phyloP scores from a whole-genome alignment of 1,140 invertebrate species.

The Wasmannia auropunctata region DNA sequence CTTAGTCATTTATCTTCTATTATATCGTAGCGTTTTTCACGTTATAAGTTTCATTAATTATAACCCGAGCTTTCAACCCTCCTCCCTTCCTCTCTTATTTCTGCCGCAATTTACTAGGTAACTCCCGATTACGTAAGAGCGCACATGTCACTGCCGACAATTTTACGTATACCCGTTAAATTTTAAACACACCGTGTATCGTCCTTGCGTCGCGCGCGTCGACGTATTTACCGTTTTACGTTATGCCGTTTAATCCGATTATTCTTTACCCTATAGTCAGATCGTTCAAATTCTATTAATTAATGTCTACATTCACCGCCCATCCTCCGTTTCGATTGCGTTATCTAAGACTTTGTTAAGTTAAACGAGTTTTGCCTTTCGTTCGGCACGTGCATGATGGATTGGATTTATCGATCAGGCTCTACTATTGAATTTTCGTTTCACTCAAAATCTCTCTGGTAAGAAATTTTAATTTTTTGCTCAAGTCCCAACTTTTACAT shows the following conservation, averaged over 20 bases:
- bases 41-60: constrained; percentile 23
- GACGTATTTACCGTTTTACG: not conserved
- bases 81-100: too few species aligned
- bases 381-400: too few species aligned
- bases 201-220: not conserved
- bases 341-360: not conserved
- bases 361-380: too few species aligned
- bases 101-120: not conserved
- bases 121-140: not conserved
- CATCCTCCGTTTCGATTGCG: not conserved
- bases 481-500: too few species aligned
- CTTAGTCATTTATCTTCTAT: constrained; percentile 31
- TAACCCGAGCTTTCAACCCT: not conserved
- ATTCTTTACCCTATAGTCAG: not conserved
- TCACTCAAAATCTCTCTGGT: too few species aligned
- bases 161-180: too few species aligned
- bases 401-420: too few species aligned
- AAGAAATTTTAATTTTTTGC: too few species aligned
- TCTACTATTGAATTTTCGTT: too few species aligned
- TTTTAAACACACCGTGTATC: too few species aligned
- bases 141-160: not conserved
- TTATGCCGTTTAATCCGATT: constrained; percentile 32
- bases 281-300: constrained; percentile 30
- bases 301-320: not conserved
- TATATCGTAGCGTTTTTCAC: not conserved